Percentiles rank a stretch among this genome's conserved stretches.
Conservation (phyloP, 2,113 vertebrate genomes). For the Oreotrochilus melanogaster region DNA sequence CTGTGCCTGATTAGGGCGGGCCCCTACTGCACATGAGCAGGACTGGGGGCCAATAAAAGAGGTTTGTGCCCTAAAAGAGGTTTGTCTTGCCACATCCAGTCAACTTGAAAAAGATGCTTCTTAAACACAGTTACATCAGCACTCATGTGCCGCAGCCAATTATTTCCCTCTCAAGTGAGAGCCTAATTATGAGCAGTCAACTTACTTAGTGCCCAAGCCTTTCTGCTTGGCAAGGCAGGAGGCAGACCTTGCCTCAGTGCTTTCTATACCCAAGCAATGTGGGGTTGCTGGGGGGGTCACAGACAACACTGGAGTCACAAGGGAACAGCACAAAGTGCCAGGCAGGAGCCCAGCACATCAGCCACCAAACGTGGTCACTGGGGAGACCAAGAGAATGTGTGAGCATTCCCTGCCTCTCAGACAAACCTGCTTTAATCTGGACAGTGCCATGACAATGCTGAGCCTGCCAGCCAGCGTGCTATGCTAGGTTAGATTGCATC, state of each 20-base stretch:
- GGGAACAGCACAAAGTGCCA: background rate
- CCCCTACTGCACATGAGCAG: too few species aligned
- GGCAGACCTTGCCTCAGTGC: background rate
- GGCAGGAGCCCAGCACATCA: background rate
- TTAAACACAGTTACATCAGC: background rate
- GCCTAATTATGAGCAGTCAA: background rate
- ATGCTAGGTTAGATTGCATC: background rate
- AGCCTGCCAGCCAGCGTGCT: background rate
- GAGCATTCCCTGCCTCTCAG: background rate
- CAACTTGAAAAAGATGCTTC: constrained; percentile 4
- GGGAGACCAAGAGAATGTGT: background rate
- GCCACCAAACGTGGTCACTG: background rate
- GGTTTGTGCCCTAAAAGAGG: too few species aligned
- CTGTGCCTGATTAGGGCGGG: too few species aligned
- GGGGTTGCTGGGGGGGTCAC: background rate
- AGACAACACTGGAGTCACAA: background rate
- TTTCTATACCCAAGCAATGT: background rate
- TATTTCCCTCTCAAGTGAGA: background rate
- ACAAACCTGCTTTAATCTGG: background rate
- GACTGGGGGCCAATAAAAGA: too few species aligned
- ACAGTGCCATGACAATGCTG: background rate
- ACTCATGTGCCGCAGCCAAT: background rate
- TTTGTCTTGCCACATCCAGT: too few species aligned
- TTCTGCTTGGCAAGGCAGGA: background rate
- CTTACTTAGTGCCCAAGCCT: background rate